These are phyloP conservation scores for Anguilla rostrata DNA, from an alignment of 2,113 vertebrate species.

Conservation along the genomic window DNA sequence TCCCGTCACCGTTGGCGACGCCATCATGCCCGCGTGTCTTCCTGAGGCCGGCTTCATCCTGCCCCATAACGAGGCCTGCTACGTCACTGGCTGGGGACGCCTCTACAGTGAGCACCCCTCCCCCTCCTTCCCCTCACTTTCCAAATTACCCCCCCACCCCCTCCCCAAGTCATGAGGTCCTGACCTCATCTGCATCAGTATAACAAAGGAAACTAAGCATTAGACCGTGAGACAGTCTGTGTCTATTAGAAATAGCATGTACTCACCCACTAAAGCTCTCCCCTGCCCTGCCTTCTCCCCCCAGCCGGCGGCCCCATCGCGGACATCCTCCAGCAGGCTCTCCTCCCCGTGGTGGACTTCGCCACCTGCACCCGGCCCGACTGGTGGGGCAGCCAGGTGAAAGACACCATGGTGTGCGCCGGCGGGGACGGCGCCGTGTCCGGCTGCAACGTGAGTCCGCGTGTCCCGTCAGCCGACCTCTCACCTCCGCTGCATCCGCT, in stretches of 20 bases:
- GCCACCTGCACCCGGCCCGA: conserved; percentile 63
- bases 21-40: conserved; percentile 75
- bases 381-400: conserved; percentile 78
- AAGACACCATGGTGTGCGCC: conserved; percentile 74
- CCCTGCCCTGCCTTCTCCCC: not conserved
- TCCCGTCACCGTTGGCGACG: conserved; percentile 62
- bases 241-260: not conserved
- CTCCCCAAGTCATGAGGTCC: not conserved
- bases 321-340: conserved; percentile 79
- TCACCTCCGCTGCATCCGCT: not conserved
- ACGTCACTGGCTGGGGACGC: conserved; percentile 87
- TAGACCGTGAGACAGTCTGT: not conserved
- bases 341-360: conserved; percentile 76
- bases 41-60: conserved; percentile 61
- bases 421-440: conserved; percentile 78
- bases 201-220: not conserved
- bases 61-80: conserved; percentile 72
- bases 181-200: not conserved
- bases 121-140: too few relatives aligned
- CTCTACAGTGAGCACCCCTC: conserved; percentile 73
- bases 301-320: conserved; percentile 77
- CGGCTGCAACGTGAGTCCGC: conserved; percentile 78
- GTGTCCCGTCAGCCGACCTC: not conserved
- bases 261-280: not conserved
- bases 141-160: not conserved